Conservation (phyloP, 1,140 invertebrate genomes). For the Diploscapter pachys region DNA sequence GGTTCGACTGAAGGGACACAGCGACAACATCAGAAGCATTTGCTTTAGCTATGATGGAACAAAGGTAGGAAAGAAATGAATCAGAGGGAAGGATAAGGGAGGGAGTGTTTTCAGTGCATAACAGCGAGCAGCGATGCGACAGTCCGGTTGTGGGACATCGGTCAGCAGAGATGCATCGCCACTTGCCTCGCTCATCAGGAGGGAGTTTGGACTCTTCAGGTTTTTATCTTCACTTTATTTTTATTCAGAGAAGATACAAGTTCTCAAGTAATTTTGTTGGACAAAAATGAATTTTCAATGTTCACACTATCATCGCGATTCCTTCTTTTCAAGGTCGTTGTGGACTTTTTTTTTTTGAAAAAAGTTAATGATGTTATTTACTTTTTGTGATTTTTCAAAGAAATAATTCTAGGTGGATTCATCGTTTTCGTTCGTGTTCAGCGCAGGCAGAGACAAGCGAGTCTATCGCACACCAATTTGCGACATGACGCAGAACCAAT, state of each 20-base stretch:
- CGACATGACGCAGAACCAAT: conserved; percentile 75
- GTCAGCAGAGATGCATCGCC: conserved; percentile 72
- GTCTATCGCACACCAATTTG: conserved; percentile 88
- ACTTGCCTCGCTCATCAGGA: conserved; percentile 41
- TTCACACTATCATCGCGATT: no score
- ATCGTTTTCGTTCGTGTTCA: conserved; percentile 16
- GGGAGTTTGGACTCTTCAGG: conserved; percentile 64
- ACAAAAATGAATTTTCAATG: no score
- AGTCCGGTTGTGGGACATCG: conserved; percentile 93
- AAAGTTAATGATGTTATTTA: no score
- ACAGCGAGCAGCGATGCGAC: conserved; percentile 97
- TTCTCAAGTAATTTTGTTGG: no score
- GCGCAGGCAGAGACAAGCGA: conserved; percentile 69
- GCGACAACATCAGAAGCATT: conserved; percentile 92
- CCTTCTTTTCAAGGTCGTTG: no score
- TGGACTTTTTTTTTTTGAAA: no score
- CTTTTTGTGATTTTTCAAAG: conserved; percentile 65
- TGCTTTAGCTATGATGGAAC: conserved; percentile 87
- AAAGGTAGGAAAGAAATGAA: conserved; percentile 57
- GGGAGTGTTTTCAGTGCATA: conserved; percentile 71
- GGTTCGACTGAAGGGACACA: conserved; percentile 95
- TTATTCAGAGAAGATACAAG: no score
- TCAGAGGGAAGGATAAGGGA: not conserved
- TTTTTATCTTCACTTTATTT: conserved; percentile 61
- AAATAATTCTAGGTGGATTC: conserved; percentile 72